Percentiles rank a stretch among this genome's conserved stretches.
phyloP scores from a whole-genome alignment of 2,797 vertebrate species.

The Rhinichthys osculus region DNA sequence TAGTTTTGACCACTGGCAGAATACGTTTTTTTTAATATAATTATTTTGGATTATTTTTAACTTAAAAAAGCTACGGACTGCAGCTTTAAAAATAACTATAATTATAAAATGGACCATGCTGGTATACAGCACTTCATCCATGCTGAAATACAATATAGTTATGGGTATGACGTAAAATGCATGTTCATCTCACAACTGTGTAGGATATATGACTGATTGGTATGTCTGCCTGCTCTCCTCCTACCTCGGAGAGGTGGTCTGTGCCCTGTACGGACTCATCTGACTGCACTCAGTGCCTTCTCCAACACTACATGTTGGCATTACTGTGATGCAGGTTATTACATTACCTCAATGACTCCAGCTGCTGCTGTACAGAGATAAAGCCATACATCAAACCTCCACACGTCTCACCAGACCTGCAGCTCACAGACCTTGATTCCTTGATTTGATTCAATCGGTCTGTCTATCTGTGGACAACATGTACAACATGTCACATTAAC shows the following conservation, averaged over 20 bases:
- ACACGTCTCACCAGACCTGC: conserved; percentile 25
- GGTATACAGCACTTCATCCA: not conserved
- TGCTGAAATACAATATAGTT: not conserved
- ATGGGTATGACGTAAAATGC: not conserved
- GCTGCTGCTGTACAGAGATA: conserved; percentile 37
- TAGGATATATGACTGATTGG: not conserved
- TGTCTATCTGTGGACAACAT: not conserved
- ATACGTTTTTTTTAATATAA: too few species aligned
- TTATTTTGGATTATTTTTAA: too few species aligned
- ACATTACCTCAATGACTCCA: conserved; percentile 57
- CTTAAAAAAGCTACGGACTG: too few species aligned
- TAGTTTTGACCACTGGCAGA: too few species aligned
- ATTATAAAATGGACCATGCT: not conserved
- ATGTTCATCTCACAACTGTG: not conserved
- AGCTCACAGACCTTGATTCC: not conserved
- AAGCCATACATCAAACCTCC: conserved; percentile 58
- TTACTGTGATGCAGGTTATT: conserved; percentile 39
- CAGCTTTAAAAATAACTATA: too few species aligned
- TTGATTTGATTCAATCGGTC: not conserved
- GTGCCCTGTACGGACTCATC: not conserved
- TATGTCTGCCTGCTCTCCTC: not conserved
- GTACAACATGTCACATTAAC: not conserved
- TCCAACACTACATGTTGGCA: not conserved
- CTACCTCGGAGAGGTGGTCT: not conserved
- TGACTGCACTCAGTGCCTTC: not conserved